Conservation (phyloP, 1,140 invertebrate genomes). For the Heliconius nattereri region DNA sequence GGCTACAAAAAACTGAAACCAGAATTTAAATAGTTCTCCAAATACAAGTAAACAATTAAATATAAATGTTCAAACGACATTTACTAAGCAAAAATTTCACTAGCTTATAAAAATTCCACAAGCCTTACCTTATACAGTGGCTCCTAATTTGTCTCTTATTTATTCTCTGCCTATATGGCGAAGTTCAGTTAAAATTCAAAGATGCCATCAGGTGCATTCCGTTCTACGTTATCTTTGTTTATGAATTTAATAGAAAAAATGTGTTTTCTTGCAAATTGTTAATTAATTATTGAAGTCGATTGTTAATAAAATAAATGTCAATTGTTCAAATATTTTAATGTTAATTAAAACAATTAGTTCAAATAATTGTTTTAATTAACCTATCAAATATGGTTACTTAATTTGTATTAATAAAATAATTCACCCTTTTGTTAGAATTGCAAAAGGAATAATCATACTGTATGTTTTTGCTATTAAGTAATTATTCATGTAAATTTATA, state of each 20-base stretch:
- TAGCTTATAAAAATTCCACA: not conserved
- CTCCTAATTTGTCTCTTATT: constrained; percentile 8
- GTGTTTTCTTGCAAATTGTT: not conserved
- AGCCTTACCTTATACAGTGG: not conserved
- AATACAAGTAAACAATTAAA: not conserved
- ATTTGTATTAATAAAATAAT: no score
- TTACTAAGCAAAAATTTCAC: not conserved
- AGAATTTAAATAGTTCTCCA: not conserved
- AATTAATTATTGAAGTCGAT: not conserved
- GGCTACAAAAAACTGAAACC: not conserved
- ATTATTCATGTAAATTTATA: not conserved
- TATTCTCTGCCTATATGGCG: not conserved
- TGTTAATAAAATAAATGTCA: no score
- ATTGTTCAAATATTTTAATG: no score
- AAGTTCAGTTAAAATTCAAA: constrained; percentile 11
- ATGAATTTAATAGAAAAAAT: not conserved
- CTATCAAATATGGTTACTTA: no score
- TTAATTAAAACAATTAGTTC: no score
- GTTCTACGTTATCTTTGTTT: not conserved
- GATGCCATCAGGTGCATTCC: not conserved
- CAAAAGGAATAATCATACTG: no score
- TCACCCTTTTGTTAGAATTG: no score
- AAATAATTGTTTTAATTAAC: no score
- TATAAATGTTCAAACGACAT: not conserved
- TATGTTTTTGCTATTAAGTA: not conserved